Conservation (phyloP, 2,113 vertebrate species). For the Emydocephalus ijimae region DNA sequence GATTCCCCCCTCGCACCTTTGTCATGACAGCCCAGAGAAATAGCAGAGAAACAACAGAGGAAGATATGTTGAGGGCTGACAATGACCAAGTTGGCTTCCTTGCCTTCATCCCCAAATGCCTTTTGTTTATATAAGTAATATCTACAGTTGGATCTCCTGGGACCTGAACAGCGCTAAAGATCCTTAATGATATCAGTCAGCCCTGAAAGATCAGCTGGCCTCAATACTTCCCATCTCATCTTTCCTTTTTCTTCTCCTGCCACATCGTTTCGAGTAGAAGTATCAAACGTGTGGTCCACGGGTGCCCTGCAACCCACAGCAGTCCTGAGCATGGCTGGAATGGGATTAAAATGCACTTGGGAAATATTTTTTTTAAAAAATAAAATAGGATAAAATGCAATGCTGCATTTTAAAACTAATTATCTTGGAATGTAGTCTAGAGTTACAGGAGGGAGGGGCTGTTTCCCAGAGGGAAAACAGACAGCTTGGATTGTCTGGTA, state of each 20-base stretch:
- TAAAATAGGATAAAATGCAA: neutral
- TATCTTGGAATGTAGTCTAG: neutral
- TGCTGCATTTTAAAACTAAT: neutral
- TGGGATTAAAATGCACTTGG: neutral
- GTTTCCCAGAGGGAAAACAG: neutral
- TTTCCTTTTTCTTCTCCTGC: neutral
- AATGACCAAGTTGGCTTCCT: neutral
- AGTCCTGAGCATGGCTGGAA: neutral
- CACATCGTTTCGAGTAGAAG: neutral
- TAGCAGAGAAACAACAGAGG: too few relatives aligned
- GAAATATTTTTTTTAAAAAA: neutral
- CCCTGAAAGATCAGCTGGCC: neutral
- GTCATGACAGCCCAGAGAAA: too few relatives aligned
- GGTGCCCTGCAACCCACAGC: neutral
- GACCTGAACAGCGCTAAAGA: neutral
- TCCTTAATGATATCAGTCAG: neutral
- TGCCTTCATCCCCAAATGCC: neutral
- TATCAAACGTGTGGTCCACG: neutral
- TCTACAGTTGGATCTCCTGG: too few relatives aligned
- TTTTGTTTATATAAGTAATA: neutral
- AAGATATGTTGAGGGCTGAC: too few relatives aligned
- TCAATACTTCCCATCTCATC: neutral
- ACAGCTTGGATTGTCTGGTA: neutral
- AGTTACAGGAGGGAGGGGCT: neutral
- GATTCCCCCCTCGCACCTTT: too few relatives aligned